Evolutionary conservation across 2,113 vertebrate species (phyloP), one percentile per base, ranked within the genome.

Genomic region (Peromyscus californicus): DNA sequence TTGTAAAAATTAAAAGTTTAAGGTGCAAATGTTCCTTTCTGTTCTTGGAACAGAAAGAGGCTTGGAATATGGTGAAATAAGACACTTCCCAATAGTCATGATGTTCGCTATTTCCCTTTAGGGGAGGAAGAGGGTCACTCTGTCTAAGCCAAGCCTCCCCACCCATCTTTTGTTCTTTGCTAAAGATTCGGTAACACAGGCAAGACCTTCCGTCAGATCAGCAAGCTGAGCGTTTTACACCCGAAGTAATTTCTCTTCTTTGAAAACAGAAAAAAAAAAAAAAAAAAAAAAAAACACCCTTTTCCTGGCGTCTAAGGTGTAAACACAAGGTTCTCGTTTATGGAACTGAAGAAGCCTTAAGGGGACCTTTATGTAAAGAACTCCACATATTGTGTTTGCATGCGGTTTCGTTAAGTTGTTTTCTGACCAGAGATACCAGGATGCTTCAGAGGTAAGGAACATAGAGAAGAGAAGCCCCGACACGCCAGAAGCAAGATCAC

Each of bases 41-140:
- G 36, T 79, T 39, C 69, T 95, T 67, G 88, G 4, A 96, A 96
- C 12, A 97, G 79, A 57, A 91, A 95, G 75, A 93, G 97, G 89
- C 39, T 74, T 84, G 67, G 61, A 96, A 92, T 96, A 61, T 1
- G 75, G 33, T 21, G 65, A 72, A 91, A 54, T 29, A 75, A 85
- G 17, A 88, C 76, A 75, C 48, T 95, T 94, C 90, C 21, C 78
- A 75, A 69, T 29, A 93, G 13, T 57, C 79, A 75, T 1, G 7
- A 63, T n/a, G n/a, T 33, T 92, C 79, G 29, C 21, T 17, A 1
- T 24, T 74, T 92, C 69, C 21, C 11, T 59, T 80, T 84, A 6
- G n/a, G n/a, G 2, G 8, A 7, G 19, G 8, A 63, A 51, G 36
- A 83, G 21, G 0, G 36, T 59, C 21, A 80, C 39, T 61, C 69